Base-by-base conservation (phyloP, 2,888 invertebrate genomes). In the Allophyes oxyacanthae region DNA sequence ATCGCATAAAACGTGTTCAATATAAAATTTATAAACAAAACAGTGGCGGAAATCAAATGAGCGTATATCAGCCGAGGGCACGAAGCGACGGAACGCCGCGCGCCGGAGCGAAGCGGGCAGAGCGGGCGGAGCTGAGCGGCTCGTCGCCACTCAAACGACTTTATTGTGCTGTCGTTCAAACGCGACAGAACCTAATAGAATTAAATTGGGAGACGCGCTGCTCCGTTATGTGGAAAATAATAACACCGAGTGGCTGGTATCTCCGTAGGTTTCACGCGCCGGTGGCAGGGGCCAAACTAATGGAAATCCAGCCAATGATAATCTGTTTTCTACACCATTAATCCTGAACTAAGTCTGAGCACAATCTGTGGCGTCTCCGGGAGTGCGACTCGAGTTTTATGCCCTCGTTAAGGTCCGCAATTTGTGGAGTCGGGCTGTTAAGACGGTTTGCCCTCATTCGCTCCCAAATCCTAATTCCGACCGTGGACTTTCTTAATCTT, bases 241-340 rank as follows among this genome's bases (percentile, higher is more conserved):
- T 93, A 93, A 92, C 92, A 90, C 75, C 82, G 89, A 89, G 87
- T 87, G 88, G 81, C 85, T 86, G 86, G 82, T 90, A 91, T 91
- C 88, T 88, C 84, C 78, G 87, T 88, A 89, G 86, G 88, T 88
- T 92, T 93, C 91, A 93, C 93, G 93, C 93, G 91, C 87, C 90
- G 91, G 80, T 90, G 91, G 94, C 91, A 93, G 93, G 93, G 93
- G 93, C 90, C 84, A 78, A 70, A 82, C 89, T 92, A 93, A 92
- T 92, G 90, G 93, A 92, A 92, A 92, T 90, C 90, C 91, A 85
- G 90, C 91, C 92, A 94, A 94, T 94, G 94, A 94, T 94, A 94
- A 94, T 94, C 94, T 94, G 94, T 93, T 94, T 94, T 94, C 94
- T 94, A 92, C 93, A 93, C 93, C 94, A 94, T 94, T 94, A 94